These are phyloP conservation scores for Macrosoma leucophasiata DNA, from an alignment of 2,888 invertebrate genomes.

Conservation along the genomic window DNA sequence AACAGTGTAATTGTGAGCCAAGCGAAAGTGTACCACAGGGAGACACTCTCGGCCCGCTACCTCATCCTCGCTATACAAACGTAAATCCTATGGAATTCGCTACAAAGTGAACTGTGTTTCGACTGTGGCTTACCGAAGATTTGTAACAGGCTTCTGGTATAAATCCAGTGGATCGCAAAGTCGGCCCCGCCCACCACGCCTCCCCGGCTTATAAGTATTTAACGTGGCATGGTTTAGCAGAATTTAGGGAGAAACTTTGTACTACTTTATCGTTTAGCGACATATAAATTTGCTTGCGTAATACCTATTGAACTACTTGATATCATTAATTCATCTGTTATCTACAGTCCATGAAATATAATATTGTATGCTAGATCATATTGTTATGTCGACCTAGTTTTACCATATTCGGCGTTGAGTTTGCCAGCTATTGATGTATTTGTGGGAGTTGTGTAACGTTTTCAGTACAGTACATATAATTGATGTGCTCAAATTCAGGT, in stretches of 20 bases:
- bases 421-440: too few species aligned
- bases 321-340: too few species aligned
- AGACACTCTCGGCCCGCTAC: not conserved
- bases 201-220: constrained; percentile 25
- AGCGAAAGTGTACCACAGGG: not conserved
- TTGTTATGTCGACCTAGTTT: too few species aligned
- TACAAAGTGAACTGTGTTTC: constrained; percentile 30
- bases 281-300: constrained; percentile 27
- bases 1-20: not conserved
- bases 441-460: too few species aligned
- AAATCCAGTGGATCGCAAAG: constrained; percentile 25
- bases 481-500: too few species aligned
- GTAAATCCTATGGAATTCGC: constrained; percentile 28
- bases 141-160: constrained; percentile 30
- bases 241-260: constrained; percentile 25
- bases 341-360: too few species aligned
- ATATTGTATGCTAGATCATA: too few species aligned
- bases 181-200: constrained; percentile 23
- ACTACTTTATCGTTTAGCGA: constrained; percentile 26
- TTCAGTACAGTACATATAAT: too few species aligned
- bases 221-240: constrained; percentile 22
- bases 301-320: too few species aligned
- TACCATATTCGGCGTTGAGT: too few species aligned
- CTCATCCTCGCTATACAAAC: constrained; percentile 19
- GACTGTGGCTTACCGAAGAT: constrained; percentile 31